Conservation (phyloP, 2,797 vertebrate genomes). For the Trichosurus vulpecula region DNA sequence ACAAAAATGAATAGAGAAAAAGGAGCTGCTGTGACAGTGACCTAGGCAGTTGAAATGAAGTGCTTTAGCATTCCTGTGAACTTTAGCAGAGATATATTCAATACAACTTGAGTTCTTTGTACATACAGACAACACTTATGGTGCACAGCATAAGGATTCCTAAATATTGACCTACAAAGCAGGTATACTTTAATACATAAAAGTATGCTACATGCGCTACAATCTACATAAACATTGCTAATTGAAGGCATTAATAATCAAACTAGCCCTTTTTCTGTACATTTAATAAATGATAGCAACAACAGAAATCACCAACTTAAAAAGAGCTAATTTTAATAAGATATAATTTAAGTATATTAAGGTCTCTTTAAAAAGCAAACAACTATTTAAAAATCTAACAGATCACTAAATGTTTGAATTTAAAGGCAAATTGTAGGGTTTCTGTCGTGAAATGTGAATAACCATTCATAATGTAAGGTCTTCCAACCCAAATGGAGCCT, state of each 20-base stretch:
- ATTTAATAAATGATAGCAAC: conserved; percentile 73
- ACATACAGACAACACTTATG: conserved; percentile 79
- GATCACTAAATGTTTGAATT: conserved; percentile 68
- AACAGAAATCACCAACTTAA: conserved; percentile 62
- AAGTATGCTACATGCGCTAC: conserved; percentile 75
- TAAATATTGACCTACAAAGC: conserved; percentile 77
- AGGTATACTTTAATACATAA: conserved; percentile 49
- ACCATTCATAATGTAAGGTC: neutral
- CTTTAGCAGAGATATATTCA: conserved; percentile 83
- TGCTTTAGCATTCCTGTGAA: conserved; percentile 80
- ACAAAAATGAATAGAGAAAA: neutral
- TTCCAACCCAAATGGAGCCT: neutral
- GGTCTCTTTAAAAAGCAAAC: neutral
- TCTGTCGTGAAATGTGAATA: conserved; percentile 46
- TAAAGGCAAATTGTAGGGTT: conserved; percentile 53
- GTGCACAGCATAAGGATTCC: conserved; percentile 63
- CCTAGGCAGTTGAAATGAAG: neutral
- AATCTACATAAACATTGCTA: conserved; percentile 34
- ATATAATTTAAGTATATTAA: neutral
- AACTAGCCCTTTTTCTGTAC: conserved; percentile 63
- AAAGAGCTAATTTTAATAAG: conserved; percentile 56
- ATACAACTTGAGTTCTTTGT: conserved; percentile 65
- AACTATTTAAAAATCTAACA: neutral
- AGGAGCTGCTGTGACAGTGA: neutral
- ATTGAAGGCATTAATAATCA: conserved; percentile 57